Conservation (phyloP, 2,888 invertebrate genomes). For the Gasteruption jaculator region DNA sequence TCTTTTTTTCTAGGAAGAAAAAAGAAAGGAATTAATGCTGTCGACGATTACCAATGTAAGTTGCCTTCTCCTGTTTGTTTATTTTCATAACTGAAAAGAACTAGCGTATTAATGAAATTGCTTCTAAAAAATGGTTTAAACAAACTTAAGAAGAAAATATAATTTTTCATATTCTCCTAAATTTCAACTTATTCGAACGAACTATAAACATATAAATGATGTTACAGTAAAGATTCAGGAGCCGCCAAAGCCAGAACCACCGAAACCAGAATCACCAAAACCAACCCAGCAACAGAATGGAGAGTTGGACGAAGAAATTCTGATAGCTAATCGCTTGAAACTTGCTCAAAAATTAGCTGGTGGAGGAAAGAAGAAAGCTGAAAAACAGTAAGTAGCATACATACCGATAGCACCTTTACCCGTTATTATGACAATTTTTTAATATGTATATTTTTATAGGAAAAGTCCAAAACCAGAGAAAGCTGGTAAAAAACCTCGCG, state of each 20-base stretch:
- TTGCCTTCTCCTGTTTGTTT: slow-evolving; percentile 17
- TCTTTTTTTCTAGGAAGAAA: slow-evolving; percentile 38
- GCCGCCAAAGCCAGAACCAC: slow-evolving; percentile 46
- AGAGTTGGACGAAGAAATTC: slow-evolving; percentile 61
- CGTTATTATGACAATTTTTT: too few species aligned
- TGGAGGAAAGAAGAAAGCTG: slow-evolving; percentile 64
- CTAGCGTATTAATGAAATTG: too few species aligned
- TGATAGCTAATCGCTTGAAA: slow-evolving; percentile 73
- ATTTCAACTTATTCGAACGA: slow-evolving; percentile 9
- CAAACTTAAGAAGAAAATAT: slow-evolving; percentile 6
- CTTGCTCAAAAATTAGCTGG: slow-evolving; percentile 72
- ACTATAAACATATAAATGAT: slow-evolving; percentile 6
- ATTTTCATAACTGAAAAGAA: slow-evolving; percentile 12
- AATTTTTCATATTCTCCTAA: slow-evolving; percentile 5
- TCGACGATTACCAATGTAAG: slow-evolving; percentile 37
- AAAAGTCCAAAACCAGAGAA: slow-evolving; percentile 60
- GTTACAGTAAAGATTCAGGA: slow-evolving; percentile 39
- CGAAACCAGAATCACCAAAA: slow-evolving; percentile 46
- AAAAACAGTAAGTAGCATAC: slow-evolving; percentile 54
- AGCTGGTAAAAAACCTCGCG: slow-evolving; percentile 81
- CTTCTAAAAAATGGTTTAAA: too few species aligned
- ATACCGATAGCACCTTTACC: too few species aligned
- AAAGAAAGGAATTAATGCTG: slow-evolving; percentile 36
- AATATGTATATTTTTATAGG: slow-evolving; percentile 47
- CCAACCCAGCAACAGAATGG: slow-evolving; percentile 47